These are phyloP conservation scores for Abscondita cerata DNA, from an alignment of 2,888 invertebrate species.

Conservation along the genomic window DNA sequence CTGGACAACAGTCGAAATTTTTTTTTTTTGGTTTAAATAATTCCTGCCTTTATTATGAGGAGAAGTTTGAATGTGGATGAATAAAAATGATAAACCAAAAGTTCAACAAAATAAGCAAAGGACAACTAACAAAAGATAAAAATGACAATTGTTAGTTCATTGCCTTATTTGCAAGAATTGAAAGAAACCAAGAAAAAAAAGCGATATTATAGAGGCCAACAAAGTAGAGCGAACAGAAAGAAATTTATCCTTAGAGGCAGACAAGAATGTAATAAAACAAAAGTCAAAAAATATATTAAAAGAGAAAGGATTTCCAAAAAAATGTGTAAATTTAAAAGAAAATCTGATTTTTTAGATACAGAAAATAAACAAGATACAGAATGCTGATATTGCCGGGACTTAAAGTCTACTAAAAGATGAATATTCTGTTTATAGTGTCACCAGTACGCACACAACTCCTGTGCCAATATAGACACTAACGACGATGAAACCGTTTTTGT, in stretches of 20 bases:
- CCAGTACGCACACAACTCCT: background rate
- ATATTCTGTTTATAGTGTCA: background rate
- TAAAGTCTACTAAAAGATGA: background rate
- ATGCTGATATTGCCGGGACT: conserved; percentile 1
- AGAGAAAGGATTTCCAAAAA: background rate
- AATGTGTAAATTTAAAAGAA: no score
- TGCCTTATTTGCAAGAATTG: background rate
- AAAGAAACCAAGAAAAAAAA: background rate
- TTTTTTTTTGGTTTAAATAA: conserved; percentile 12
- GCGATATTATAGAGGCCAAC: background rate
- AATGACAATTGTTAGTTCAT: background rate
- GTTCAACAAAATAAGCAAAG: background rate
- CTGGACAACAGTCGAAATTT: conserved; percentile 47
- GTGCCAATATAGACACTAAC: background rate
- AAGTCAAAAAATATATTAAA: background rate
- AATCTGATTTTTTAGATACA: background rate
- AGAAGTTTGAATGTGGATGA: background rate
- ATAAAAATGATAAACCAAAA: background rate
- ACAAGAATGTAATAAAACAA: background rate
- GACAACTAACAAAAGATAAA: background rate
- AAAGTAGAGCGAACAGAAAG: background rate
- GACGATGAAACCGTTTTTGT: background rate
- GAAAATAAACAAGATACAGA: conserved; percentile 29
- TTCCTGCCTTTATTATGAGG: conserved; percentile 17
- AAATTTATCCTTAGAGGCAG: background rate